Percentiles rank a stretch among this genome's conserved stretches.
Evolutionary conservation across 2,888 invertebrate genomes (phyloP).

Genomic region (Shargacucullia verbasci): DNA sequence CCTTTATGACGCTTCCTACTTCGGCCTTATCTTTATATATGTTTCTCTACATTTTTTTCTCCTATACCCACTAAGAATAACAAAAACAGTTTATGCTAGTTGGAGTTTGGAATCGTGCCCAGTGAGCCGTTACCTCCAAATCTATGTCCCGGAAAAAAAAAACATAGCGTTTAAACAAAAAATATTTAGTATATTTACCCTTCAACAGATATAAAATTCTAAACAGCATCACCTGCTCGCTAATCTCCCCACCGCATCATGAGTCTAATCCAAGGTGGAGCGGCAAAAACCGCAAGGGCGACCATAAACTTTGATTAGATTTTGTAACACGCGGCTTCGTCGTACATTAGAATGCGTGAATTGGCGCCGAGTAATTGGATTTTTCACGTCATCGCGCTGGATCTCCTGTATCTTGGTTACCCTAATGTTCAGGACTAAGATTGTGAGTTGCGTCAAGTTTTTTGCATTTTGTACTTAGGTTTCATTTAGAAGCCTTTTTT

Average conservation of each 20-base stretch:
- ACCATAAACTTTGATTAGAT: conserved; percentile 89
- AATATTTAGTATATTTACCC: too few relatives aligned
- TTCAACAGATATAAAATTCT: conserved; percentile 8
- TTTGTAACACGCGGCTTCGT: conserved; percentile 74
- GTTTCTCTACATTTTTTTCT: too few relatives aligned
- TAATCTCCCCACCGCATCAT: conserved; percentile 52
- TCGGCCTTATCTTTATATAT: too few relatives aligned
- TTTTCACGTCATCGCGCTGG: conserved; percentile 85
- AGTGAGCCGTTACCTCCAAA: too few relatives aligned
- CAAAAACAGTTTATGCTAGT: too few relatives aligned
- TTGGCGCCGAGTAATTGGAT: conserved; percentile 84
- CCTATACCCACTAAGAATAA: too few relatives aligned
- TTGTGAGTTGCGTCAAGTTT: conserved; percentile 23
- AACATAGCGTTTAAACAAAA: too few relatives aligned
- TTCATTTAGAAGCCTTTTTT: conserved; percentile 42
- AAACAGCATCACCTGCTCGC: conserved; percentile 45
- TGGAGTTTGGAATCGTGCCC: too few relatives aligned
- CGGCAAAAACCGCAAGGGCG: conserved; percentile 82
- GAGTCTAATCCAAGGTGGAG: conserved; percentile 70
- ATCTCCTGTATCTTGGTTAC: conserved; percentile 68
- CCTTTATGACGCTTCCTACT: too few relatives aligned
- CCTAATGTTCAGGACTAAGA: conserved; percentile 34
- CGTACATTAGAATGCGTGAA: conserved; percentile 86
- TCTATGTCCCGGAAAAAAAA: too few relatives aligned
- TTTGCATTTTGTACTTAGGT: conserved; percentile 46